Conservation (phyloP, 2,888 invertebrate genomes). For the Euzophera pinguis region DNA sequence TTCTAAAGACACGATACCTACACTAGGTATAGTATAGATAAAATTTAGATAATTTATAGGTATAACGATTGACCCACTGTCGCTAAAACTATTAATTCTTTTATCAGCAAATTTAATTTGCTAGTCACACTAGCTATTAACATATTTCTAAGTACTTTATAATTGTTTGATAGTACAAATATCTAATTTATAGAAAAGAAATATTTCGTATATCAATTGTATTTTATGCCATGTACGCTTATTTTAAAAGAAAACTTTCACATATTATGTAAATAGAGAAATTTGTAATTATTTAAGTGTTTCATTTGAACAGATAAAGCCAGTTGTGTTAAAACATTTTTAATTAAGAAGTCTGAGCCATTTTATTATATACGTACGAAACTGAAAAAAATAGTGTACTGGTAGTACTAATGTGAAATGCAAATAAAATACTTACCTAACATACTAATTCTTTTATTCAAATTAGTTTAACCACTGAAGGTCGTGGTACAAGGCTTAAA, state of each 20-base stretch:
- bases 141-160: conserved; percentile 72
- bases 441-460: conserved; percentile 4
- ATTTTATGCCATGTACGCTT: conserved; percentile 80
- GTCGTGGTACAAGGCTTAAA: neutral
- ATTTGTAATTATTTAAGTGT: conserved; percentile 62
- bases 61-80: conserved; percentile 67
- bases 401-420: conserved; percentile 9
- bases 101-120: conserved; percentile 74
- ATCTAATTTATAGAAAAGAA: conserved; percentile 77
- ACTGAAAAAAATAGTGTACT: conserved; percentile 1
- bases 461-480: neutral
- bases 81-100: conserved; percentile 55
- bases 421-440: conserved; percentile 12
- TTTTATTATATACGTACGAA: neutral
- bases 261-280: conserved; percentile 78
- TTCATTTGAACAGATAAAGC: conserved; percentile 32
- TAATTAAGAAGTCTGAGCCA: neutral
- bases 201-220: conserved; percentile 75
- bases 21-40: conserved; percentile 53
- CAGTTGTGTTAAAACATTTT: neutral
- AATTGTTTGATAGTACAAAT: conserved; percentile 79
- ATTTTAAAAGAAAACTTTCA: conserved; percentile 78
- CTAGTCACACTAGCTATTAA: conserved; percentile 75
- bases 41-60: conserved; percentile 48
- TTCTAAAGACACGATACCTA: conserved; percentile 55